phyloP scores from a whole-genome alignment of 2,888 invertebrate genomes.

The Arrhopalites spinosus region DNA sequence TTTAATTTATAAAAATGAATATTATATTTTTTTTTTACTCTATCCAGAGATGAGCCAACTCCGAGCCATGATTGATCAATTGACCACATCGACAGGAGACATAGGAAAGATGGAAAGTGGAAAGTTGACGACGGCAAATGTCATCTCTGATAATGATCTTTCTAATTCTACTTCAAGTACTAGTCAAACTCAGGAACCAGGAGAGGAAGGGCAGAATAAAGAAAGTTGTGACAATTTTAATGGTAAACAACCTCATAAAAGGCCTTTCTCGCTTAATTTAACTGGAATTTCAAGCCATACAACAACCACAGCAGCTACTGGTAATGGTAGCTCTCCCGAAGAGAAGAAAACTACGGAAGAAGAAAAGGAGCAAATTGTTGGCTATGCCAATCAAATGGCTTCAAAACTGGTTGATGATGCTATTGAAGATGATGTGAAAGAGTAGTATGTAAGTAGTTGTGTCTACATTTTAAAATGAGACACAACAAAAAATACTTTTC shows the following conservation, averaged over 20 bases:
- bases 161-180: not conserved
- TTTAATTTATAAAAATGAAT: no score
- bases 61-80: conserved; percentile 41
- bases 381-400: conserved; percentile 52
- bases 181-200: conserved; percentile 13
- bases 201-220: not conserved
- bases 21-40: no score
- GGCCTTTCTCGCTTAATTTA: conserved; percentile 43
- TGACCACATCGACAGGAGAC: conserved; percentile 15
- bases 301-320: conserved; percentile 5
- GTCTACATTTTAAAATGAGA: no score
- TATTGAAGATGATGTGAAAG: conserved; percentile 34
- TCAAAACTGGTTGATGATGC: conserved; percentile 47
- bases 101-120: conserved; percentile 20
- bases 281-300: conserved; percentile 30
- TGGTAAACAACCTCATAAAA: conserved; percentile 33
- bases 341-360: not conserved
- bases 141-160: not conserved
- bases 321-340: conserved; percentile 13
- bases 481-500: no score
- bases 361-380: conserved; percentile 44
- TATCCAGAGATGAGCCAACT: conserved; percentile 47
- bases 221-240: conserved; percentile 3
- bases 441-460: not conserved
- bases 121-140: not conserved